These are phyloP conservation scores for Centropyge bicolor DNA, from an alignment of 2,797 vertebrate species.

Conservation along the genomic window DNA sequence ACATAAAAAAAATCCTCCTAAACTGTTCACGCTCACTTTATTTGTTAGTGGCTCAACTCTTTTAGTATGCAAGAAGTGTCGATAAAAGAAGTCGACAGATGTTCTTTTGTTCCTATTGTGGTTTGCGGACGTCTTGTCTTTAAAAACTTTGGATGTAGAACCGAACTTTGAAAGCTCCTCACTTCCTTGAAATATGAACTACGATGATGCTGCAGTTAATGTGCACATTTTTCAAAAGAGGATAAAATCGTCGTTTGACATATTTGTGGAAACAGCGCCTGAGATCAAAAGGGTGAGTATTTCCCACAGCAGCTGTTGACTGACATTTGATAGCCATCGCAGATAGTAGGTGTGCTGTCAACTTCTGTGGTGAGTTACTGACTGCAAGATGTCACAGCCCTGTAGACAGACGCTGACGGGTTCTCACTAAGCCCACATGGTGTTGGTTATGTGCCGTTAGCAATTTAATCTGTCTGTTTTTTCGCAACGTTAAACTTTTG, in stretches of 20 bases:
- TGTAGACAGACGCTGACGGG: neutral
- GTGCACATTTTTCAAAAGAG: neutral
- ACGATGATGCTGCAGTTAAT: neutral
- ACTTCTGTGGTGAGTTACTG: neutral
- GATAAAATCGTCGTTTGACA: neutral
- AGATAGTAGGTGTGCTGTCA: slow-evolving; percentile 1
- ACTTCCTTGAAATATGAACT: neutral
- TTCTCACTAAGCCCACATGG: neutral
- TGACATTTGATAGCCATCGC: slow-evolving; percentile 12
- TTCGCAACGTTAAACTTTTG: neutral
- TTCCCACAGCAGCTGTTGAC: slow-evolving; percentile 19
- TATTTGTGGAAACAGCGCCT: slow-evolving; percentile 9
- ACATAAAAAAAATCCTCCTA: slow-evolving; percentile 1
- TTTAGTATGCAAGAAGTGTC: slow-evolving; percentile 37
- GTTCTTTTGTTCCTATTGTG: slow-evolving; percentile 58
- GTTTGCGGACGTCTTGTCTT: slow-evolving; percentile 45
- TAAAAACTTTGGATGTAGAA: slow-evolving; percentile 18
- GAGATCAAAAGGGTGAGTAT: neutral
- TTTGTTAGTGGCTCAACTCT: slow-evolving; percentile 26
- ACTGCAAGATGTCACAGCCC: slow-evolving; percentile 1
- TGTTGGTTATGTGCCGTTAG: neutral
- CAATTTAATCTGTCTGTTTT: neutral
- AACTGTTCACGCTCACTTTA: slow-evolving; percentile 22
- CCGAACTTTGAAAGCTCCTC: neutral
- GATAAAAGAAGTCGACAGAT: slow-evolving; percentile 63